These are phyloP conservation scores for Chironomus riparius DNA, from an alignment of 2,888 invertebrate species.

Conservation along the genomic window DNA sequence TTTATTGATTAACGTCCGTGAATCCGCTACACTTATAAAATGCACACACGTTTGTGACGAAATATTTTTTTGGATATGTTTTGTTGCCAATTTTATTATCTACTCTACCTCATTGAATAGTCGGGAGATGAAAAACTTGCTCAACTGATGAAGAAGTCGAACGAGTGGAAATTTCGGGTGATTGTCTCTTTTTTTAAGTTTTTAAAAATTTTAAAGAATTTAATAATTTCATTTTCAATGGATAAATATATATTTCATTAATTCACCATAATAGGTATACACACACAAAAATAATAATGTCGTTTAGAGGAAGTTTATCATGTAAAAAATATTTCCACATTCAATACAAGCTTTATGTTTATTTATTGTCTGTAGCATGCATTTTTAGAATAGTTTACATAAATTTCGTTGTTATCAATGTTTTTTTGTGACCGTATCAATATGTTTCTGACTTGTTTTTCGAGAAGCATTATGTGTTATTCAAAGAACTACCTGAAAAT, in stretches of 20 bases:
- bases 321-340: constrained; percentile 5
- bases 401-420: neutral
- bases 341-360: neutral
- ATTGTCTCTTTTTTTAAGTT: constrained; percentile 33
- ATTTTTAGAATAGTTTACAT: neutral
- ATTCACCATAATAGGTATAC: no score
- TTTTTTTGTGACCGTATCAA: neutral
- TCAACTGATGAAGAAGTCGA: constrained; percentile 42
- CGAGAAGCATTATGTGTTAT: neutral
- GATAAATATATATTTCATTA: no score
- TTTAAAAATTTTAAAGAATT: constrained; percentile 26
- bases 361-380: neutral
- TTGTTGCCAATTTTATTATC: constrained; percentile 16
- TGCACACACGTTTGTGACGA: neutral
- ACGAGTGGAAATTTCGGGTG: constrained; percentile 52
- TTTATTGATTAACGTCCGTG: neutral
- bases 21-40: neutral
- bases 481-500: neutral
- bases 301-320: neutral
- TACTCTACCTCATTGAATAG: neutral
- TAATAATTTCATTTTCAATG: neutral
- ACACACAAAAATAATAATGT: neutral
- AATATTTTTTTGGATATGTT: neutral
- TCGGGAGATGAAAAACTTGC: constrained; percentile 27
- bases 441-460: no score